Base-by-base conservation (phyloP, 1,140 invertebrate genomes). In the Pteromalus puparum region DNA sequence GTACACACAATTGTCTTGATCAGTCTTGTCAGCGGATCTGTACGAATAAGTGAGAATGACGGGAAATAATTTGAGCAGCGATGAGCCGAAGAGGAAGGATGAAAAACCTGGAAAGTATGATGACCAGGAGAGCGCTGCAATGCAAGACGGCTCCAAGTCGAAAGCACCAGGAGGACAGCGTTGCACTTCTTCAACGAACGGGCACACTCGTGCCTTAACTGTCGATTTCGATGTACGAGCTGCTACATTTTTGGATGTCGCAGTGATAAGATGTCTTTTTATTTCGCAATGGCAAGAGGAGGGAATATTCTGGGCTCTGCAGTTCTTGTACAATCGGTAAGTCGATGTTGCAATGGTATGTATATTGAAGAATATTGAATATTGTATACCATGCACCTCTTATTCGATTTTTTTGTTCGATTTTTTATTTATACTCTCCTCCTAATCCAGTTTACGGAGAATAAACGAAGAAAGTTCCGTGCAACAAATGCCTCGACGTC, bases 251-350 rank as follows among this genome's bases (percentile, higher is more conserved):
- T 91, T 99, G 34, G 99, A 99, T 92, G 97, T 99, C 15, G 97
- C 98, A 18, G 98, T 99, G 7, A 91, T 99, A 30, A 95, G 98
- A 78, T 99, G 98, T 92, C 94, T 99, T n/a, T 99, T 99, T 92
- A 97, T 99, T 84, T 95, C 97, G 0, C 98, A 99, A 90, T 99
- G 99, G 99, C 96, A 97, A 89, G 98, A 99, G 92, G 98, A 99
- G 92, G 99, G 99, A 1, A 96, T 99, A 38, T 98, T 97, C 93
- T 99, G 99, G 99, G 98, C 97, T 38, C 92, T 99, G n/a, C 97
- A 98, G 91, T 99, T 96, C 93, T 93, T 98, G 70, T 97, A 97
- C 87, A 97, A 98, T 89, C 95, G 97, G 97, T 97, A 91, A 88
- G 87, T 87, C 1, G 28, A 72, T n/a, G n/a, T n/a, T n/a, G n/a